Conservation (phyloP, 2,888 invertebrate genomes). For the Melanostoma scalare region DNA sequence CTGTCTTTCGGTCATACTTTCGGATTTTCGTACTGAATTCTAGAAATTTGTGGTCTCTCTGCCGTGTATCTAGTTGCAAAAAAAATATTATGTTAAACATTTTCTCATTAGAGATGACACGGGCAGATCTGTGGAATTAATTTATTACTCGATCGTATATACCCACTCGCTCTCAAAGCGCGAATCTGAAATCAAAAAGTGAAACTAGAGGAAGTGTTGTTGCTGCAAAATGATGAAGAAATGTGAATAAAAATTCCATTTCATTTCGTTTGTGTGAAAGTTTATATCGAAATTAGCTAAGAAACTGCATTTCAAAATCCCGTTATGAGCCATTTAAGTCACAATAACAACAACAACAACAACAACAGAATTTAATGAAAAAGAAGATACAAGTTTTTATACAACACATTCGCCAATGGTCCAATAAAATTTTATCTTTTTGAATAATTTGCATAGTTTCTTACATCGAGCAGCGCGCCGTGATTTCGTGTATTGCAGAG, state of each 20-base stretch:
- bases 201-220: slow-evolving; percentile 66
- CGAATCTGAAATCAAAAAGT: slow-evolving; percentile 42
- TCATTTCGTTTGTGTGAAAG: slow-evolving; percentile 64
- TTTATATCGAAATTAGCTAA: slow-evolving; percentile 31
- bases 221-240: slow-evolving; percentile 21
- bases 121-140: slow-evolving; percentile 47
- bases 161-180: background rate
- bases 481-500: too few relatives aligned
- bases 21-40: slow-evolving; percentile 46
- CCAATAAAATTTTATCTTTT: background rate
- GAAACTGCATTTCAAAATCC: slow-evolving; percentile 13
- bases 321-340: slow-evolving; percentile 34
- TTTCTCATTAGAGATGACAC: slow-evolving; percentile 29
- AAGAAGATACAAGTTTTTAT: slow-evolving; percentile 22
- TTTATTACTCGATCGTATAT: slow-evolving; percentile 22
- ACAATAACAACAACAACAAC: too few relatives aligned
- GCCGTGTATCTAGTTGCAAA: slow-evolving; percentile 29
- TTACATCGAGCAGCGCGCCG: background rate
- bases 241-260: slow-evolving; percentile 52
- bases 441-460: slow-evolving; percentile 17
- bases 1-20: slow-evolving; percentile 51
- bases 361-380: too few relatives aligned
- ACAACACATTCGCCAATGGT: slow-evolving; percentile 2
- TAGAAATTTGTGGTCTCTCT: slow-evolving; percentile 23
- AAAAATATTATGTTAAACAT: slow-evolving; percentile 20